Conservation (phyloP, 1,140 invertebrate species). For the Neotoxoptera formosana region DNA sequence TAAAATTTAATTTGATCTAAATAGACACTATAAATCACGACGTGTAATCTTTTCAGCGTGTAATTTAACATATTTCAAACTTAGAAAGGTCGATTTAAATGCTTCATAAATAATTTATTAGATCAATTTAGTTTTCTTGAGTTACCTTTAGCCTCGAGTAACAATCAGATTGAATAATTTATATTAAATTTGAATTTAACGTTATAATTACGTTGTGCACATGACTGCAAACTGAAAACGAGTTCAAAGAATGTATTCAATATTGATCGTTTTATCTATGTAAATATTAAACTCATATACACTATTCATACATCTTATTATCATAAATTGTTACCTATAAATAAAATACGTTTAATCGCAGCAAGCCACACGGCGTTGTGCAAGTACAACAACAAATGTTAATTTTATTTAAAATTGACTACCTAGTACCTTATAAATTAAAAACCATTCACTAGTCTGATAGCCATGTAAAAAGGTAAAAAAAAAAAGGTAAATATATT, state of each 20-base stretch:
- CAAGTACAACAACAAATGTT: background rate
- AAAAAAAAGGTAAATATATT: background rate
- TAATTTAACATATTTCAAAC: constrained; percentile 4
- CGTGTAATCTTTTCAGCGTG: background rate
- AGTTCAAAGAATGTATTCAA: background rate
- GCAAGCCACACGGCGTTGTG: background rate
- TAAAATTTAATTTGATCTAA: background rate
- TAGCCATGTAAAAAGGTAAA: background rate
- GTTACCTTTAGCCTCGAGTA: background rate
- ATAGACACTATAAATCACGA: background rate
- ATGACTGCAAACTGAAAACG: background rate
- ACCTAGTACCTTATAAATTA: background rate
- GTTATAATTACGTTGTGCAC: background rate
- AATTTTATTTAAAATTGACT: constrained; percentile 6
- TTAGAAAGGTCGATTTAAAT: background rate
- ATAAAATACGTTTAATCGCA: background rate
- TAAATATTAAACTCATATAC: background rate
- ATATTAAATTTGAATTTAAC: background rate
- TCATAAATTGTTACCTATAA: background rate
- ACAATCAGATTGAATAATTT: background rate
- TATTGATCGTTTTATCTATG: background rate
- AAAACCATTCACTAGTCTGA: background rate
- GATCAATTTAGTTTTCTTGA: background rate
- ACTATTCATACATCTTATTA: background rate
- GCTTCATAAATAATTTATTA: background rate